Conservation (phyloP, 2,888 invertebrate genomes). For the Mimumesa dahlbomi region DNA sequence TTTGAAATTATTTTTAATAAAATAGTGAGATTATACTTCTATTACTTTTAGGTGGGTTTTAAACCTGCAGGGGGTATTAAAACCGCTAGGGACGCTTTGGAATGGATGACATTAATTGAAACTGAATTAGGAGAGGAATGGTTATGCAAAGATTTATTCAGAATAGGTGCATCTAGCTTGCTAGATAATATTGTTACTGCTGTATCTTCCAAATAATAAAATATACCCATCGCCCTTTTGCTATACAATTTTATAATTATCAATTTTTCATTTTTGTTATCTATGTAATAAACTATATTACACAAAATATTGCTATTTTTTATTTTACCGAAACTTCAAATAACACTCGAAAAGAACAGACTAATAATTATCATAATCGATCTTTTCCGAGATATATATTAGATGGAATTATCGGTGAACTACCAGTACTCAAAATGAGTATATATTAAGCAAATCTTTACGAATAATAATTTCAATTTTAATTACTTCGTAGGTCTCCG, state of each 20-base stretch:
- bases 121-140: slow-evolving; percentile 93
- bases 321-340: too few species aligned
- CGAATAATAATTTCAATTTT: too few species aligned
- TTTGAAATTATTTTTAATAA: background rate
- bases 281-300: too few species aligned
- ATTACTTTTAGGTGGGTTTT: slow-evolving; percentile 89
- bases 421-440: too few species aligned
- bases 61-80: slow-evolving; percentile 99
- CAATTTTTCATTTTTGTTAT: background rate
- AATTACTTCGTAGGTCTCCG: too few species aligned
- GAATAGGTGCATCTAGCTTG: slow-evolving; percentile 97
- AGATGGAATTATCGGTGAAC: too few species aligned
- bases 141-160: slow-evolving; percentile 90
- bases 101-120: slow-evolving; percentile 92
- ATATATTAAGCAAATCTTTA: too few species aligned
- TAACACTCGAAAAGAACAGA: too few species aligned
- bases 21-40: background rate
- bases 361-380: too few species aligned
- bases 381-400: too few species aligned
- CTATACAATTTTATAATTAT: background rate
- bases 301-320: too few species aligned
- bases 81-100: slow-evolving; percentile 90
- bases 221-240: background rate
- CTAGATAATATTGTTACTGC: slow-evolving; percentile 86
- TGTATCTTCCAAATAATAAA: background rate